Conservation (phyloP, 1,140 invertebrate species). For the Harpegnathos saltator region DNA sequence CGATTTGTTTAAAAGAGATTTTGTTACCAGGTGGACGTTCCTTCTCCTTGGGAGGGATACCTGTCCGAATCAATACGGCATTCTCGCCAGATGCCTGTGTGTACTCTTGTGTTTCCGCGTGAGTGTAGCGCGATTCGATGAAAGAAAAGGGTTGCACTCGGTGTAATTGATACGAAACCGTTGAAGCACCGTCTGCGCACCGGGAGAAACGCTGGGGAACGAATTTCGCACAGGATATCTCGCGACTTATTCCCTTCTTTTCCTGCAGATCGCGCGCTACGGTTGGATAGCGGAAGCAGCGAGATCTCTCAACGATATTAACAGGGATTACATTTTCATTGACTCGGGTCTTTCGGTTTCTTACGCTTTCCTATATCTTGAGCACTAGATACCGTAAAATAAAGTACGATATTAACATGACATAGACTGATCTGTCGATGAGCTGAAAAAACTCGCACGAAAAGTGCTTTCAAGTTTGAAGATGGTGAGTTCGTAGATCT, state of each 20-base stretch:
- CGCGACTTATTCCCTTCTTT: conserved; percentile 33
- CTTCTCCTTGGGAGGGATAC: conserved; percentile 17
- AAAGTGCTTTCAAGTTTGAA: too few relatives aligned
- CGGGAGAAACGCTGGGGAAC: conserved; percentile 42
- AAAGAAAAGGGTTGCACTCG: conserved; percentile 62
- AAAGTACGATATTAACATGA: too few relatives aligned
- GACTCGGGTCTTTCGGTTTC: too few relatives aligned
- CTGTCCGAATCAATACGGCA: conserved; percentile 29
- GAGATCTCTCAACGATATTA: background rate
- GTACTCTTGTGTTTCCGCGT: background rate
- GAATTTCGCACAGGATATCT: conserved; percentile 41
- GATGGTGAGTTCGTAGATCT: too few relatives aligned
- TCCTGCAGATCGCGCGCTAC: background rate
- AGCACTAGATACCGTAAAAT: too few relatives aligned
- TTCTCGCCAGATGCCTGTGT: conserved; percentile 6
- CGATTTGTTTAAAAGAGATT: background rate
- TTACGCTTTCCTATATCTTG: too few relatives aligned
- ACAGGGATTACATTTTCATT: background rate
- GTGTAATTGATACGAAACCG: conserved; percentile 61
- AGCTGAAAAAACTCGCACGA: too few relatives aligned
- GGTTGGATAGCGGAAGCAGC: background rate
- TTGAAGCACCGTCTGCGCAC: conserved; percentile 49
- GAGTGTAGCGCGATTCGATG: conserved; percentile 28
- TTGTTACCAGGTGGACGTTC: background rate
- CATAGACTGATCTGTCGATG: too few relatives aligned